Conservation (phyloP, 2,888 invertebrate species). For the Neoaliturus tenellus region DNA sequence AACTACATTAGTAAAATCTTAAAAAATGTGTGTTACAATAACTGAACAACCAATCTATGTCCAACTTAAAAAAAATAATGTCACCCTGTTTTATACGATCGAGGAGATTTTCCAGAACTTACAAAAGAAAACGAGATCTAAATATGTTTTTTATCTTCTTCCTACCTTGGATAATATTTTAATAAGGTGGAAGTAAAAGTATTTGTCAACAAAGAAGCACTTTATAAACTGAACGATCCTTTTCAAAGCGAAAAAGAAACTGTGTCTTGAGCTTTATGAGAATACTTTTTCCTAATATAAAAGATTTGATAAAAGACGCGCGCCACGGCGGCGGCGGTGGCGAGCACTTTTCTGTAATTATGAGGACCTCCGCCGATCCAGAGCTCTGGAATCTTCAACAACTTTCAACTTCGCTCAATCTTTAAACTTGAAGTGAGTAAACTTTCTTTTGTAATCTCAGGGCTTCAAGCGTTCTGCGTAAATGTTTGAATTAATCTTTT, state of each 20-base stretch:
- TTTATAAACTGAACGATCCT: not conserved
- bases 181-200: not conserved
- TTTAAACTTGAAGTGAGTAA: conserved; percentile 9
- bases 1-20: too few relatives aligned
- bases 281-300: conserved; percentile 32
- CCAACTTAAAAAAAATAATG: too few relatives aligned
- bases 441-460: conserved; percentile 5
- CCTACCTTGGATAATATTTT: too few relatives aligned
- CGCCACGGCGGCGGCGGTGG: not conserved
- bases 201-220: not conserved
- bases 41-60: too few relatives aligned
- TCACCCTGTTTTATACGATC: too few relatives aligned
- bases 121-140: too few relatives aligned
- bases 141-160: too few relatives aligned
- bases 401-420: conserved; percentile 18
- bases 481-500: too few relatives aligned
- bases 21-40: too few relatives aligned
- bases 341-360: conserved; percentile 16
- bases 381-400: not conserved
- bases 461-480: too few relatives aligned
- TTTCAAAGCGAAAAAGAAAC: not conserved
- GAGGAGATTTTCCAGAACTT: too few relatives aligned
- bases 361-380: not conserved
- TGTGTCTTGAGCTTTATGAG: conserved; percentile 19
- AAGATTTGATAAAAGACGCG: conserved; percentile 17